These are phyloP conservation scores for Brachionus sp. DNA, from an alignment of 1,140 invertebrate genomes.

Conservation along the genomic window DNA sequence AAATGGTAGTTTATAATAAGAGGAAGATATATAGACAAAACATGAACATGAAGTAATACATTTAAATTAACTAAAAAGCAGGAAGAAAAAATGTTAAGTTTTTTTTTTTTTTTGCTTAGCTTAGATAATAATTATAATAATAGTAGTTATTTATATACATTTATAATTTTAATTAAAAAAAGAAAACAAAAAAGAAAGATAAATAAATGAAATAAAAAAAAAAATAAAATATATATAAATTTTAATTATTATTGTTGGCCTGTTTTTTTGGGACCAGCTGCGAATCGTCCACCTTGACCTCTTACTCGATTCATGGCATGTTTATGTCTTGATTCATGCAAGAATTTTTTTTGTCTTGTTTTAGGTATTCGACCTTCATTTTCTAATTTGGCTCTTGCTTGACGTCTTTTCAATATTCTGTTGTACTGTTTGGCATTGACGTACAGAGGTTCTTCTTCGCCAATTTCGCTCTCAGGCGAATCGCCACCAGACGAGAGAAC, in stretches of 20 bases:
- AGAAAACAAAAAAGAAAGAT: neutral
- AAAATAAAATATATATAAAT: neutral
- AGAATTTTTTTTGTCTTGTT: constrained; percentile 85
- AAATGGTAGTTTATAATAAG: neutral
- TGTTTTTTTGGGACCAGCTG: constrained; percentile 46
- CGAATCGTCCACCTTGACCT: constrained; percentile 89
- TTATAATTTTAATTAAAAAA: too few relatives aligned
- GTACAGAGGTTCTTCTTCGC: constrained; percentile 72
- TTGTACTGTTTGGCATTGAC: constrained; percentile 90
- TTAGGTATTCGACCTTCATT: constrained; percentile 83
- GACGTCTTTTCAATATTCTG: constrained; percentile 57
- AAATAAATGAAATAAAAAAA: too few relatives aligned
- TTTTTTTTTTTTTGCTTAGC: neutral
- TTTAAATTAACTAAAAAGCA: neutral
- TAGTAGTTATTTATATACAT: too few relatives aligned
- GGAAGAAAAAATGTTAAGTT: neutral
- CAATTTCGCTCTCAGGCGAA: neutral
- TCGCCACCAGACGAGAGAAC: neutral
- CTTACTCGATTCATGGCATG: constrained; percentile 96
- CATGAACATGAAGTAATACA: neutral
- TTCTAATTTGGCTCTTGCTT: constrained; percentile 58
- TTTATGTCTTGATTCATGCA: constrained; percentile 94
- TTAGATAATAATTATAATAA: neutral
- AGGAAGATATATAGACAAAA: neutral
- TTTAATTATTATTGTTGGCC: neutral